phyloP scores from a whole-genome alignment of 2,113 vertebrate genomes.

The Neodontobutis hainanensis region DNA sequence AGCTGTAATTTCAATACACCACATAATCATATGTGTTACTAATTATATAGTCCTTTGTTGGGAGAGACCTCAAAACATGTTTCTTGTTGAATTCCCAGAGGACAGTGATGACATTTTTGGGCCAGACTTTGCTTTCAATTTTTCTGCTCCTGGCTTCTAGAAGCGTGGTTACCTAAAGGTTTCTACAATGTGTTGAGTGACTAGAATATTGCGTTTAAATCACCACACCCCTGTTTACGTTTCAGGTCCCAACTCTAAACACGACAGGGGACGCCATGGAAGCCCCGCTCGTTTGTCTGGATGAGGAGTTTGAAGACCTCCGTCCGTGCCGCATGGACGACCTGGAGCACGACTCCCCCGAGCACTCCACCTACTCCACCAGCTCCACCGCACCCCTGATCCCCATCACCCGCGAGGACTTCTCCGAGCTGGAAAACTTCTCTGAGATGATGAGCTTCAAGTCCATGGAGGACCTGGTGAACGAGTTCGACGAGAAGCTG shows the following conservation, averaged over 20 bases:
- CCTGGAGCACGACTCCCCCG: conserved; percentile 70
- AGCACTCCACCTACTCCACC: conserved; percentile 72
- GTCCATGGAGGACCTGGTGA: conserved; percentile 95
- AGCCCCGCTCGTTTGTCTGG: conserved; percentile 90
- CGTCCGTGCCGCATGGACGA: conserved; percentile 83
- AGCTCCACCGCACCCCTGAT: conserved; percentile 73
- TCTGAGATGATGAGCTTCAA: conserved; percentile 96
- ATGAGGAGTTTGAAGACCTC: conserved; percentile 93
- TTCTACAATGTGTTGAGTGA: too few relatives aligned
- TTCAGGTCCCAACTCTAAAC: conserved; percentile 41
- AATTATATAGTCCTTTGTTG: too few relatives aligned
- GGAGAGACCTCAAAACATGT: too few relatives aligned
- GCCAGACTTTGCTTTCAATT: conserved; percentile 7
- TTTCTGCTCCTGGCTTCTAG: background rate
- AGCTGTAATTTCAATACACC: too few relatives aligned
- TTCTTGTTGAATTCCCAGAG: conserved; percentile 12
- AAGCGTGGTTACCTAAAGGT: too few relatives aligned
- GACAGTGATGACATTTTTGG: background rate
- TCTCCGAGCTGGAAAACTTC: conserved; percentile 94
- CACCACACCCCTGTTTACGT: conserved; percentile 1
- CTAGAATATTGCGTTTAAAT: too few relatives aligned
- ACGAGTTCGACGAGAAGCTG: conserved; percentile 94
- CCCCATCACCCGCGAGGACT: conserved; percentile 85
- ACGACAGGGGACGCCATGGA: conserved; percentile 81
- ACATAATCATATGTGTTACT: too few relatives aligned